A percentile compares a stretch with the other conserved stretches of the same genome.
Evolutionary conservation across 1,140 invertebrate genomes (phyloP).

Genomic region (Calliopsis andreniformis): DNA sequence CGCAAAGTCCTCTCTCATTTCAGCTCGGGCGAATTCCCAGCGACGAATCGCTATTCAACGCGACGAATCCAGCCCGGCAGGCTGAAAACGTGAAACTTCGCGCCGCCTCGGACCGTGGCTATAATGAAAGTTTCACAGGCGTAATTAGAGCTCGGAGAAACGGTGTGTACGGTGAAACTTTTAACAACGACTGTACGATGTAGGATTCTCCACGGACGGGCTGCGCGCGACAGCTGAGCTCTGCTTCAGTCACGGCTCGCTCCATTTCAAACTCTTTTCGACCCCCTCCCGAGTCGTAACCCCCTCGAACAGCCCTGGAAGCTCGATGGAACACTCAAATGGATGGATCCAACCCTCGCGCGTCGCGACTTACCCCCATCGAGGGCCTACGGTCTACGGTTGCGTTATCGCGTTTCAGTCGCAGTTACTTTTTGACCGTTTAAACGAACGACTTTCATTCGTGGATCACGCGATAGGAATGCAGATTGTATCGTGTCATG

Average conservation of each 20-base stretch:
- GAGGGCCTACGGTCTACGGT: not conserved
- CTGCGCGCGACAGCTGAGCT: conserved; percentile 67
- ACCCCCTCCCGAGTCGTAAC: not conserved
- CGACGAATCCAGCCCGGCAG: not conserved
- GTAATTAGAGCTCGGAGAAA: conserved; percentile 41
- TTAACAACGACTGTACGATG: conserved; percentile 62
- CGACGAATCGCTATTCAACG: not conserved
- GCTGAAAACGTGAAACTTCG: not conserved
- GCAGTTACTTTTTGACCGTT: conserved; percentile 60
- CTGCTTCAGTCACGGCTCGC: conserved; percentile 59
- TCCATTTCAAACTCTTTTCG: conserved; percentile 66
- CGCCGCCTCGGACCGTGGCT: not conserved
- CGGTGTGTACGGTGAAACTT: conserved; percentile 48
- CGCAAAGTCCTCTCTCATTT: not conserved
- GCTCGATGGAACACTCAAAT: conserved; percentile 43
- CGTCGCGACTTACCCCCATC: not conserved
- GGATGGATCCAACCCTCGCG: conserved; percentile 48
- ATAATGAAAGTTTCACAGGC: conserved; percentile 36
- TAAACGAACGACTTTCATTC: conserved; percentile 52
- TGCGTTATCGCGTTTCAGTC: conserved; percentile 59
- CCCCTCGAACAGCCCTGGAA: conserved; percentile 42
- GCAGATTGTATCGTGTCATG: not conserved
- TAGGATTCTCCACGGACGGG: conserved; percentile 58
- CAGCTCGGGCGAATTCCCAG: not conserved
- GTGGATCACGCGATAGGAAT: conserved; percentile 24